Conservation (phyloP, 2,797 vertebrate genomes). For the Sciurus carolinensis region DNA sequence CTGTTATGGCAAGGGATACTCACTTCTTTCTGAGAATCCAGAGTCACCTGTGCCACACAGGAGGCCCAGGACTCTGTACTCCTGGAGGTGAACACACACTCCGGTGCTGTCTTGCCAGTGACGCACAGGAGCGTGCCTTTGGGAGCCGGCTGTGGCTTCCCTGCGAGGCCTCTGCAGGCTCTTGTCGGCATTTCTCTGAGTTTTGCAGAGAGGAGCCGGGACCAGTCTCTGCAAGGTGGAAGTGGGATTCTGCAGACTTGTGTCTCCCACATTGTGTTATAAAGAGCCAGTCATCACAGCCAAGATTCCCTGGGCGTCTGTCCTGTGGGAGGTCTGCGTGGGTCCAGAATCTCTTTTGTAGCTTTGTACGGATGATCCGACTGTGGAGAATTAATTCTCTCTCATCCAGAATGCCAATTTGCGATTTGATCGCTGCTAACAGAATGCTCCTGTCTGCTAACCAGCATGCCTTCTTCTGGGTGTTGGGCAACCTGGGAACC, state of each 20-base stretch:
- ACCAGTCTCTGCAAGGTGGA: too few species aligned
- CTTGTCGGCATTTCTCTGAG: not conserved
- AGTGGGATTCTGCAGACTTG: not conserved
- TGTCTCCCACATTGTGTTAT: not conserved
- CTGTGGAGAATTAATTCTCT: not conserved
- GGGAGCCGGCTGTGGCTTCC: not conserved
- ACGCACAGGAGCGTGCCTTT: not conserved
- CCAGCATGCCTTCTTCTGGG: conserved; percentile 12
- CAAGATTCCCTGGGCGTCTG: not conserved
- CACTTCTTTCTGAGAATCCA: not conserved
- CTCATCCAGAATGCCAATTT: conserved; percentile 19
- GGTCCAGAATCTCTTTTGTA: conserved; percentile 34
- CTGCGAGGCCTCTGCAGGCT: not conserved
- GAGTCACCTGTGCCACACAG: not conserved
- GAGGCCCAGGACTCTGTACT: not conserved
- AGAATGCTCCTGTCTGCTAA: conserved; percentile 2
- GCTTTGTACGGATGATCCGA: not conserved
- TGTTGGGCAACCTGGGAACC: conserved; percentile 7
- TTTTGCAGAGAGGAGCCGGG: not conserved
- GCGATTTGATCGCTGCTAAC: not conserved
- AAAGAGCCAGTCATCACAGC: not conserved
- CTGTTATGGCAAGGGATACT: not conserved
- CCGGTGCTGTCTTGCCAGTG: not conserved
- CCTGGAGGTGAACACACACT: too few species aligned
- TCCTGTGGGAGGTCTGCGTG: not conserved